Evolutionary conservation across 2,888 invertebrate species (phyloP), one percentile per base, ranked within the genome.

Genomic region (Archaeoteleia sp.): DNA sequence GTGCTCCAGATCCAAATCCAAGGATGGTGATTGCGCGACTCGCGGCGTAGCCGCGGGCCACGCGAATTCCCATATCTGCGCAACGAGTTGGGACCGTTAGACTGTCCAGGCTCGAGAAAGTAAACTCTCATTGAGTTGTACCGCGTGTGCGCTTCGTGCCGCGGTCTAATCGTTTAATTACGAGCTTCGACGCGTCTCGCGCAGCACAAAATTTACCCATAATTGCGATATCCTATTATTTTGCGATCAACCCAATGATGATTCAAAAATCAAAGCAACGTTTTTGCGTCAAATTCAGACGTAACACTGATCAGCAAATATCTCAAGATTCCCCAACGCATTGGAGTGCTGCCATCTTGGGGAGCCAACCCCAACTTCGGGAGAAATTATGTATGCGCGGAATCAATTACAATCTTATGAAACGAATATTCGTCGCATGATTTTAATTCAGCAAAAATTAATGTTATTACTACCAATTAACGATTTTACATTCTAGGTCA

Each of bases 1-100:
- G 63, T 80, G 82, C 79, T 82, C 82, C 72, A 82, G 80, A 79
- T 82, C 75, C 75, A 65, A 70, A 72, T 74, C 75, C 79, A 81
- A 82, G 81, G 79, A 82, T 82, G 78, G 75, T 57, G 81, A 81
- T 83, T 81, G 79, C 78, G 76, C 74, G 74, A 76, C 72, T 75
- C 72, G 73, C 72, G 68, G 70, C 69, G 51, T 63, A 66, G 67
- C 60, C 68, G 70, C 71, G 71, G 81, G 80, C 77, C 67, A 69
- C 69, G 71, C 63, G 70, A 77, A 82, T 82, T 82, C 79, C 83
- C 82, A 83, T 83, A 81, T 81, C 79, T 78, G 80, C 71, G 68
- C 65, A 70, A 63, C 61, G 46, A 61, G 60, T 60, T 39, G 9
- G 32, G 27, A 53, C 35, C 48, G 49, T 55, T 60, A 51, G 55